Percentiles rank a stretch among this genome's conserved stretches.
These are phyloP conservation scores for Saturnia pavonia DNA, from an alignment of 2,888 invertebrate species.

Conservation along the genomic window DNA sequence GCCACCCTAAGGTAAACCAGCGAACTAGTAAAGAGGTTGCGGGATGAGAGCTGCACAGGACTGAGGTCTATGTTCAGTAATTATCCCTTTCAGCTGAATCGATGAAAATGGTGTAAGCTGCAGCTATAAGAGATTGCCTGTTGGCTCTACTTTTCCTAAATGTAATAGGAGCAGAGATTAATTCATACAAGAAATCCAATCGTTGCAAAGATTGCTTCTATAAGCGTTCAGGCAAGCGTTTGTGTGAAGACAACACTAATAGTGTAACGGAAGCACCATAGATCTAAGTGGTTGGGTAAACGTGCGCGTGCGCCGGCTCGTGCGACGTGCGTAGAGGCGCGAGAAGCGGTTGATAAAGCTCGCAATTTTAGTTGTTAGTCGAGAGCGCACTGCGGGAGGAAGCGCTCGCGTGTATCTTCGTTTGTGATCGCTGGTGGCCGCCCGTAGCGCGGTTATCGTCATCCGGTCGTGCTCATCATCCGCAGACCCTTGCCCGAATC, in stretches of 20 bases:
- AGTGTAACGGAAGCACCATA: conserved; percentile 71
- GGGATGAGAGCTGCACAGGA: no score
- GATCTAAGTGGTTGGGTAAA: conserved; percentile 68
- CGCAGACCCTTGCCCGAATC: conserved; percentile 39
- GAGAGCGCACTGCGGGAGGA: conserved; percentile 62
- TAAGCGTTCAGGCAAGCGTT: conserved; percentile 52
- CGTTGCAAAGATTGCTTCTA: conserved; percentile 35
- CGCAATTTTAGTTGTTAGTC: conserved; percentile 69
- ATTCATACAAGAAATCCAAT: neutral
- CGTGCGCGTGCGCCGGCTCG: conserved; percentile 38
- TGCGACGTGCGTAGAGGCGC: conserved; percentile 10
- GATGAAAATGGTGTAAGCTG: no score
- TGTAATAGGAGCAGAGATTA: neutral
- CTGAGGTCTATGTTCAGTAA: no score
- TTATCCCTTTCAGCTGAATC: no score
- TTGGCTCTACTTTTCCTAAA: neutral
- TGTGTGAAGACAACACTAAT: conserved; percentile 54
- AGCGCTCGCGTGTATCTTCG: conserved; percentile 51
- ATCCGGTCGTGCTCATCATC: conserved; percentile 48
- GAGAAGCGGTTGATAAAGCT: conserved; percentile 65
- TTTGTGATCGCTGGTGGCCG: conserved; percentile 30
- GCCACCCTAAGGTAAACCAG: no score
- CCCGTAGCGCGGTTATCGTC: conserved; percentile 43
- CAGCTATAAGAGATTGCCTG: no score
- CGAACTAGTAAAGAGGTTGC: no score